A percentile compares a stretch with the other conserved stretches of the same genome.
Conservation (phyloP, 2,888 invertebrate species). For the Caenorhabditis sp. region DNA sequence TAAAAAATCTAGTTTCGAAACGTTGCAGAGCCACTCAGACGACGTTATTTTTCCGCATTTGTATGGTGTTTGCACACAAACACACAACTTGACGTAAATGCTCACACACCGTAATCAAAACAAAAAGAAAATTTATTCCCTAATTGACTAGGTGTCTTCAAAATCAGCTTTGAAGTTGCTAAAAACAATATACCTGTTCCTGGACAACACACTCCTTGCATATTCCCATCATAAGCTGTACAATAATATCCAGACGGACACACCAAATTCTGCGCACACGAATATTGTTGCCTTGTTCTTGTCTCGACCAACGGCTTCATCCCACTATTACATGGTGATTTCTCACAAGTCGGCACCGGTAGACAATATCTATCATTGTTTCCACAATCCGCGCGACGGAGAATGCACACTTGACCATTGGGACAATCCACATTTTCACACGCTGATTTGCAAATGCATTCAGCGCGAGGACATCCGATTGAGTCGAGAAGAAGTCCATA, state of each 20-base stretch:
- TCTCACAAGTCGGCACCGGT: slow-evolving; percentile 57
- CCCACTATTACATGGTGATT: slow-evolving; percentile 34
- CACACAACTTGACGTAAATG: too few relatives aligned
- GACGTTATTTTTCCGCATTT: too few relatives aligned
- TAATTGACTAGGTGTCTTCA: too few relatives aligned
- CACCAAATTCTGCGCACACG: slow-evolving; percentile 41
- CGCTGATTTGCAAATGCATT: slow-evolving; percentile 48
- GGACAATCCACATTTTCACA: slow-evolving; percentile 46
- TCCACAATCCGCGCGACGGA: slow-evolving; percentile 45
- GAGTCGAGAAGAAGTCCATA: slow-evolving; percentile 45
- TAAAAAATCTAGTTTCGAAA: too few relatives aligned
- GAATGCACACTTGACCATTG: slow-evolving; percentile 46
- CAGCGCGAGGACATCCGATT: slow-evolving; percentile 44
- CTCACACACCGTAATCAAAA: too few relatives aligned
- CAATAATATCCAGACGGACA: slow-evolving; percentile 60
- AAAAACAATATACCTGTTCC: slow-evolving; percentile 22
- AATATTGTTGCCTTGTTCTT: slow-evolving; percentile 47
- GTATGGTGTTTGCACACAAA: too few relatives aligned
- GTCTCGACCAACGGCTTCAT: slow-evolving; percentile 46
- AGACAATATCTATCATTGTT: slow-evolving; percentile 45
- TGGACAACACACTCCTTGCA: slow-evolving; percentile 60
- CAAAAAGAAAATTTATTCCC: too few relatives aligned
- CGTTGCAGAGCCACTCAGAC: too few relatives aligned
- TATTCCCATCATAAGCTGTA: slow-evolving; percentile 47
- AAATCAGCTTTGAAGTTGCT: too few relatives aligned